Conservation (phyloP, 2,797 vertebrate species). For the Masticophis lateralis region DNA sequence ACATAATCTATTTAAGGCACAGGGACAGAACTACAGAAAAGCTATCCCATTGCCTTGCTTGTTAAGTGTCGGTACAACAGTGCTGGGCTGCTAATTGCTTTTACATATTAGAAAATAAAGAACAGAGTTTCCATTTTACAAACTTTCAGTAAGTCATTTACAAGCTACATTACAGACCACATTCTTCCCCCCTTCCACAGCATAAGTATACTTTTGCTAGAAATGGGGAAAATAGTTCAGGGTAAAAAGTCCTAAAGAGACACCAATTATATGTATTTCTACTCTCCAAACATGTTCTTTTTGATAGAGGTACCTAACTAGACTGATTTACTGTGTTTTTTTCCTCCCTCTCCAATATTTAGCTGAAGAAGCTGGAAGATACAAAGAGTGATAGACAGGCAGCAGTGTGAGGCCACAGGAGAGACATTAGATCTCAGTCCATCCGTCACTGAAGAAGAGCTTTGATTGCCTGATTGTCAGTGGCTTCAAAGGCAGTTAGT, state of each 20-base stretch:
- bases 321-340: constrained; percentile 67
- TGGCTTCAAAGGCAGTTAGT: constrained; percentile 79
- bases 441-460: constrained; percentile 78
- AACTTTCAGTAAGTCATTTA: constrained; percentile 54
- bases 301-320: constrained; percentile 56
- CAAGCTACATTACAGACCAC: constrained; percentile 54
- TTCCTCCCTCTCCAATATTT: constrained; percentile 73
- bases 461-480: constrained; percentile 82
- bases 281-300: constrained; percentile 55
- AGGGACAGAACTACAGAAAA: constrained; percentile 60
- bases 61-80: constrained; percentile 49
- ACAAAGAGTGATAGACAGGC: constrained; percentile 79
- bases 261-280: constrained; percentile 47
- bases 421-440: constrained; percentile 71
- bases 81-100: constrained; percentile 39
- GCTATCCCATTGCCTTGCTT: constrained; percentile 52
- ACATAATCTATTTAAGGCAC: constrained; percentile 68
- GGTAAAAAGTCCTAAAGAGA: constrained; percentile 59
- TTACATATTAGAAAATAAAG: constrained; percentile 51
- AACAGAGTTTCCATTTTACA: constrained; percentile 50
- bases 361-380: constrained; percentile 79
- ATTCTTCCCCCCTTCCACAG: constrained; percentile 60
- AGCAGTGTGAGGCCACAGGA: constrained; percentile 81
- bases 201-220: constrained; percentile 51
- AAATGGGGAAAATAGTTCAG: constrained; percentile 62